Conservation (phyloP, 2,888 invertebrate genomes). For the Calliphora vomitoria region DNA sequence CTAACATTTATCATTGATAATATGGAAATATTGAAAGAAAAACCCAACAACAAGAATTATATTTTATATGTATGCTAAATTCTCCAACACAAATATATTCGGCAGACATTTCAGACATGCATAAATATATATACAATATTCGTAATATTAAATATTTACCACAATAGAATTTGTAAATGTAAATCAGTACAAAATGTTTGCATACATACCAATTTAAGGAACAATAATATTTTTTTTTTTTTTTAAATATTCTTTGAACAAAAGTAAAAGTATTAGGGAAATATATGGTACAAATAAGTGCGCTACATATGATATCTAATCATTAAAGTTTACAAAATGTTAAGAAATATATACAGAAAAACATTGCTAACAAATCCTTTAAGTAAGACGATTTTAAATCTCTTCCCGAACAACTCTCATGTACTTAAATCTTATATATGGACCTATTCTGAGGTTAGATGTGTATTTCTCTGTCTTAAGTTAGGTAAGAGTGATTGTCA, state of each 20-base stretch:
- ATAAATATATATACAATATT: too few relatives aligned
- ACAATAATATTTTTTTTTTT: not conserved
- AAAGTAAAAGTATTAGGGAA: slow-evolving; percentile 5
- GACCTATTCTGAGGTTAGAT: too few relatives aligned
- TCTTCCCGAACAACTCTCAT: too few relatives aligned
- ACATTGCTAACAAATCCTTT: too few relatives aligned
- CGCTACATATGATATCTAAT: not conserved
- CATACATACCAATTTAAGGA: not conserved
- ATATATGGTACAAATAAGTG: not conserved
- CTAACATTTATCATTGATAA: slow-evolving; percentile 67
- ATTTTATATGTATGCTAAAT: not conserved
- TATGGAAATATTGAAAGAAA: slow-evolving; percentile 40
- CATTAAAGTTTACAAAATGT: too few relatives aligned
- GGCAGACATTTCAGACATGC: not conserved
- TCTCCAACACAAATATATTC: not conserved
- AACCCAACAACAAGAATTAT: not conserved
- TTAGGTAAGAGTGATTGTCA: too few relatives aligned
- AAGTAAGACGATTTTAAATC: too few relatives aligned
- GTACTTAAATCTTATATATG: too few relatives aligned
- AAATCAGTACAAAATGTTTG: slow-evolving; percentile 13
- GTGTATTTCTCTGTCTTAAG: too few relatives aligned
- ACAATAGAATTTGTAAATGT: slow-evolving; percentile 1
- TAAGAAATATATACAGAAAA: too few relatives aligned
- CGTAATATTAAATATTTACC: not conserved
- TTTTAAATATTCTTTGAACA: not conserved